Evolutionary conservation across 2,888 invertebrate genomes (phyloP).

Genomic region (Pyrgus malvae): DNA sequence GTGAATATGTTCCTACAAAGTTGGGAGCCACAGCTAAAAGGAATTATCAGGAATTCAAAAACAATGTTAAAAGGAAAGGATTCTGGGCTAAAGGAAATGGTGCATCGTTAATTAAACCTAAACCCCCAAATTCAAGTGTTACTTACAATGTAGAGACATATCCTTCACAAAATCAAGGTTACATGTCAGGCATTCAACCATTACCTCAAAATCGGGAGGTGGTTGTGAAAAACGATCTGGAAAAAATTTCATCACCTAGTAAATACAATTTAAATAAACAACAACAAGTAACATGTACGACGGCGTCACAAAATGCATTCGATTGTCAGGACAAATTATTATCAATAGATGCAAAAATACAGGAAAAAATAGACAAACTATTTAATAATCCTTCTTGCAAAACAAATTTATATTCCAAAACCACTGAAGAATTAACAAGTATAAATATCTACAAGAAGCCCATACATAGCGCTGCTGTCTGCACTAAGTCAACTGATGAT

Average conservation of each 20-base stretch:
- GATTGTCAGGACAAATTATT: conserved; percentile 1
- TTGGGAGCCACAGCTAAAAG: conserved; percentile 66
- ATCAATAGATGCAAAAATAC: background rate
- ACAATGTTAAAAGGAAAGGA: conserved; percentile 69
- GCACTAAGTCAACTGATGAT: background rate
- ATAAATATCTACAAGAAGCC: too few species aligned
- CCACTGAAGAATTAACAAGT: too few species aligned
- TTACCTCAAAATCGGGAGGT: conserved; percentile 37
- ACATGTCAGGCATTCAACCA: conserved; percentile 28
- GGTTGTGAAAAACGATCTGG: conserved; percentile 51
- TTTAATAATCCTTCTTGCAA: background rate
- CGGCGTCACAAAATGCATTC: conserved; percentile 33
- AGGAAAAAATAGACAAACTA: background rate
- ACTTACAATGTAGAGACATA: conserved; percentile 7
- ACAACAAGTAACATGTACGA: conserved; percentile 39
- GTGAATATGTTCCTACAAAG: conserved; percentile 75
- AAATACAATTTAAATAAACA: conserved; percentile 54
- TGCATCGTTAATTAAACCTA: conserved; percentile 45
- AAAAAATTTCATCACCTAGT: conserved; percentile 38
- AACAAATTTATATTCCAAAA: background rate
- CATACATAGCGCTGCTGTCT: too few species aligned
- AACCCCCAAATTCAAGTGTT: conserved; percentile 18
- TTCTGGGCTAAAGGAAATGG: conserved; percentile 76
- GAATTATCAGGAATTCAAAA: conserved; percentile 74
- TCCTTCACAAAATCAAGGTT: conserved; percentile 28